Conservation (phyloP, 2,797 vertebrate species). For the Chlorospingus semifuscus region DNA sequence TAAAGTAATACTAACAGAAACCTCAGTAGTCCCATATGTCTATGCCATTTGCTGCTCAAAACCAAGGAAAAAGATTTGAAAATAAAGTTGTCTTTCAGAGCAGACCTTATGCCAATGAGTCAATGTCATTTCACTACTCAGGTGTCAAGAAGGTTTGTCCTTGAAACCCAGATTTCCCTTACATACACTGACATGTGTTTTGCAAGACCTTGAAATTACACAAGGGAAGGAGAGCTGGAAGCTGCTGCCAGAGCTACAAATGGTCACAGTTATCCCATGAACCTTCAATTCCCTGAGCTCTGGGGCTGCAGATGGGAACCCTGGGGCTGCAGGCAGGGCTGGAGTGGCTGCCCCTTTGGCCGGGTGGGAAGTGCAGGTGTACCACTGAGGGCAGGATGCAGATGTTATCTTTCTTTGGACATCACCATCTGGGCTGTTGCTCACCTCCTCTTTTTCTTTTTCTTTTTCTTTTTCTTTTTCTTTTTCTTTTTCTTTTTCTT, state of each 20-base stretch:
- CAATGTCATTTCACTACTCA: conserved; percentile 6
- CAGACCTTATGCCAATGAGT: conserved; percentile 2
- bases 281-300: background rate
- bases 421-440: fast-evolving
- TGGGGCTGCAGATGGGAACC: background rate
- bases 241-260: background rate
- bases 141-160: background rate
- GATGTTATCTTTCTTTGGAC: background rate
- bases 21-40: background rate
- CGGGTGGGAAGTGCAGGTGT: background rate
- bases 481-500: background rate
- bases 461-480: fast-evolving
- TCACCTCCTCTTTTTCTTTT: background rate
- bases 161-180: conserved; percentile 39
- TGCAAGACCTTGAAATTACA: conserved; percentile 35
- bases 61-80: background rate
- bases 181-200: background rate
- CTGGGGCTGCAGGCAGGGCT: background rate
- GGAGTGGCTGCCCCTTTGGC: background rate
- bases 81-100: background rate
- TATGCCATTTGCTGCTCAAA: background rate
- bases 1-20: background rate
- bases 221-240: background rate
- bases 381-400: background rate
- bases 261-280: background rate